A percentile compares a stretch with the other conserved stretches of the same genome.
Conservation (phyloP, 2,888 invertebrate species). For the Limnephilus auricula region DNA sequence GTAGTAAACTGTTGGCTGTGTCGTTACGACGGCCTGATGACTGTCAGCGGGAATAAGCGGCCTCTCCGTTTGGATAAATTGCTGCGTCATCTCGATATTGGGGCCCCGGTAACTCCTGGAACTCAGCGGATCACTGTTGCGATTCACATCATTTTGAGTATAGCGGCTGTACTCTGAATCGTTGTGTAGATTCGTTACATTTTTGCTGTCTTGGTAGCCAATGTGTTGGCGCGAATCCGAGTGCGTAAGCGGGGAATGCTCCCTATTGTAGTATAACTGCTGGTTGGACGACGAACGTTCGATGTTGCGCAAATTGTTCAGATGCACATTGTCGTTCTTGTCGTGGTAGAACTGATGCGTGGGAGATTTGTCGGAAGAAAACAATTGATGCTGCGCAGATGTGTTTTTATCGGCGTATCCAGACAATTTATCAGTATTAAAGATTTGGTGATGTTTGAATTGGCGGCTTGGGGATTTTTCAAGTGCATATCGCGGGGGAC, state of each 20-base stretch:
- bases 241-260: slow-evolving; percentile 55
- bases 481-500: slow-evolving; percentile 41
- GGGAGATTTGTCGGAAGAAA: slow-evolving; percentile 47
- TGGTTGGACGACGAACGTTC: slow-evolving; percentile 62
- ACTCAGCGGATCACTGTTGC: slow-evolving; percentile 62
- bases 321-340: slow-evolving; percentile 58
- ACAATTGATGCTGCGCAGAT: slow-evolving; percentile 49
- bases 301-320: slow-evolving; percentile 56
- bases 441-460: slow-evolving; percentile 54
- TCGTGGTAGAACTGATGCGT: slow-evolving; percentile 61
- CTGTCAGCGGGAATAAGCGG: slow-evolving; percentile 60
- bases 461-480: slow-evolving; percentile 62
- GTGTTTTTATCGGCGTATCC: neutral
- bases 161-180: slow-evolving; percentile 55
- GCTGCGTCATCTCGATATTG: slow-evolving; percentile 56
- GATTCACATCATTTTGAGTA: slow-evolving; percentile 49
- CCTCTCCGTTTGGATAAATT: slow-evolving; percentile 62
- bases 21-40: slow-evolving; percentile 63
- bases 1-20: slow-evolving; percentile 63
- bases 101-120: slow-evolving; percentile 57
- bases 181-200: slow-evolving; percentile 54
- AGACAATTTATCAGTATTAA: slow-evolving; percentile 48
- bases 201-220: slow-evolving; percentile 58
- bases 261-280: slow-evolving; percentile 59
- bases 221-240: slow-evolving; percentile 59